A percentile compares a stretch with the other conserved stretches of the same genome.
These are phyloP conservation scores for Xerus rutilus DNA, from an alignment of 2,797 vertebrate species.

Conservation along the genomic window DNA sequence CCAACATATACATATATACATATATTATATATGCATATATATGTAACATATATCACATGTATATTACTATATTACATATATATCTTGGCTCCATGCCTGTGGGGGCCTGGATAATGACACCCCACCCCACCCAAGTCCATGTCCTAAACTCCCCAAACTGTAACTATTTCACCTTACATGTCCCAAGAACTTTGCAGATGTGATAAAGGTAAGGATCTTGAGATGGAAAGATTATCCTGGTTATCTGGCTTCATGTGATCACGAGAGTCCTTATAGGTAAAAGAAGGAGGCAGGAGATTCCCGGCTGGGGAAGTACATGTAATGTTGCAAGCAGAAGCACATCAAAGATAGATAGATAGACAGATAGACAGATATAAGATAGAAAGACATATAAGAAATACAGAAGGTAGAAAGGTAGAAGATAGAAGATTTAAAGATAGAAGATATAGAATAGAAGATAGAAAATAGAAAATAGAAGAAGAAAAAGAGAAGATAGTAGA, in stretches of 20 bases:
- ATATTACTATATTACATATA: no score
- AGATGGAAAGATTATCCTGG: background rate
- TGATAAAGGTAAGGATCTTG: background rate
- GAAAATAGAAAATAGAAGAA: no score
- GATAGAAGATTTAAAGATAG: background rate
- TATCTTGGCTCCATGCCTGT: background rate
- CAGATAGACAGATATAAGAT: no score
- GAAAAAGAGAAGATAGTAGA: no score
- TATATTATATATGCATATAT: background rate
- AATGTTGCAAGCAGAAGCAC: no score
- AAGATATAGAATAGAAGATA: no score
- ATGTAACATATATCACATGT: background rate
- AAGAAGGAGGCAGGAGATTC: no score
- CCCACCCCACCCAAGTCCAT: background rate
- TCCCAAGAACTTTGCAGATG: background rate
- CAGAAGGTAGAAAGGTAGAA: no score
- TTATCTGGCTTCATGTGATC: background rate
- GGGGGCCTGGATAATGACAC: background rate
- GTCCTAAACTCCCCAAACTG: background rate
- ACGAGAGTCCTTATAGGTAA: background rate
- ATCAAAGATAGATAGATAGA: no score
- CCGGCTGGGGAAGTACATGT: no score
- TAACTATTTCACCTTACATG: background rate
- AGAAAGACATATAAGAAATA: no score
- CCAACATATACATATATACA: background rate